Evolutionary conservation across 2,888 invertebrate species (phyloP), one percentile per base, ranked within the genome.

Genomic region (Choreutis nemorana): DNA sequence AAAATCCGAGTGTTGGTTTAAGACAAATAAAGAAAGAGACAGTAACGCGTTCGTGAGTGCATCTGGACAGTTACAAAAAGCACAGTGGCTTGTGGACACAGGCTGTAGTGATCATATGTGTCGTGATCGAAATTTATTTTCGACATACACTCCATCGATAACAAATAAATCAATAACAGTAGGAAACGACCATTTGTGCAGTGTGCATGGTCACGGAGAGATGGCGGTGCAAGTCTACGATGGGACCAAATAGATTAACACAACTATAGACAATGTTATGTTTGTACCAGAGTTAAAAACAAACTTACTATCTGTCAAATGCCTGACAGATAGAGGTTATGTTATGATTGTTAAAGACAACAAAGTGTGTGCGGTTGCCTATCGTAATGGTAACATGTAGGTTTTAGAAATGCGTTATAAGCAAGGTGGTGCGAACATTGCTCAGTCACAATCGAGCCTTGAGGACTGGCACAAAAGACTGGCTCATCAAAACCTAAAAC

Each of bases 381-480:
- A 36, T 1, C 13, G 28, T 8, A 1, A 1, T 7, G 34, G 28
- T 16, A 23, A 11, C 6, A n/a, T 14, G 18, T 34, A 36, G 14
- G 25, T 10, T 4, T 2, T 36, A 26, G 24, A 32, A 3, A 22
- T 34, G 13, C 23, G 23, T 1, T 23, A 15, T 14, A 24, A 24
- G 14, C 6, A 4, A 2, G 20, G n/a, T 1, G 3, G 10, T 3
- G 31, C 33, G 4, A 28, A 16, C 10, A 12, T n/a, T 2, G 29
- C 36, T 6, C 14, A 21, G 7, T 2, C 9, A 7, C 14, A 21
- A 2, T 6, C 10, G 10, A 12, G n/a, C 14, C 8, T 34, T 3
- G 2, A 33, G n/a, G 30, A 35, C 9, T 41, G 40, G 40, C 40
- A 40, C 20, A 18, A 28, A 27, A 40, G 22, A 22, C 7, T 38